phyloP scores from a whole-genome alignment of 1,140 invertebrate species.

The Wasmannia auropunctata region DNA sequence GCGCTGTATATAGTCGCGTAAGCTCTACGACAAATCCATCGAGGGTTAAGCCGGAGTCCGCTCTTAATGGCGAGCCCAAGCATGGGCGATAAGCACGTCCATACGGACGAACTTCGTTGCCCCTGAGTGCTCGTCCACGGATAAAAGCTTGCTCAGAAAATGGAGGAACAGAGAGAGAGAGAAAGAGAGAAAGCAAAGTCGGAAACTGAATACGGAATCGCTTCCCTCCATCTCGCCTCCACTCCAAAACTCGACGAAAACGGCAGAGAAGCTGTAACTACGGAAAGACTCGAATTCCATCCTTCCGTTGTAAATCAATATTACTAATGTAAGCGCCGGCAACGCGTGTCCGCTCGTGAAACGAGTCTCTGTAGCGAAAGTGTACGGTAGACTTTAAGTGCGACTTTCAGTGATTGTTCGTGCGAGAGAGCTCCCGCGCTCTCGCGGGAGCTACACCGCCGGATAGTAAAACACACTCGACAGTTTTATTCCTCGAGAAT shows the following conservation, averaged over 20 bases:
- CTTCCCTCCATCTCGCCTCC: background rate
- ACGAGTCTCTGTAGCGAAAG: background rate
- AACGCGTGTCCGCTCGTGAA: background rate
- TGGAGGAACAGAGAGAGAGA: background rate
- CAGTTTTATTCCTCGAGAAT: slow-evolving; percentile 26
- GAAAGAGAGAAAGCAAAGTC: background rate
- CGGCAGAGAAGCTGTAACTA: slow-evolving; percentile 8
- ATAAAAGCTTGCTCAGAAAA: slow-evolving; percentile 67
- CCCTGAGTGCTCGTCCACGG: slow-evolving; percentile 63
- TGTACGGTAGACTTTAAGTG: background rate
- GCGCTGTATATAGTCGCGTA: slow-evolving; percentile 3
- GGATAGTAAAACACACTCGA: slow-evolving; percentile 8
- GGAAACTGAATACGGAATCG: slow-evolving; percentile 46
- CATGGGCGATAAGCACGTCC: slow-evolving; percentile 57
- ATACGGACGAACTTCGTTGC: slow-evolving; percentile 63
- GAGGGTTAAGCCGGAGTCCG: slow-evolving; percentile 57
- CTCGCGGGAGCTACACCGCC: background rate
- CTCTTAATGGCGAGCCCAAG: slow-evolving; percentile 62
- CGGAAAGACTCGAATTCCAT: slow-evolving; percentile 8
- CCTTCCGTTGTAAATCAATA: slow-evolving; percentile 53
- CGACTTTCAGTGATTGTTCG: slow-evolving; percentile 34
- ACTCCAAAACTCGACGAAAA: background rate
- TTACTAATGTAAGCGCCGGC: slow-evolving; percentile 51
- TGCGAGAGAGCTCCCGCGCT: background rate
- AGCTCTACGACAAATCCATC: slow-evolving; percentile 65